phyloP scores from a whole-genome alignment of 1,140 invertebrate genomes.

The Calliopsis andreniformis region DNA sequence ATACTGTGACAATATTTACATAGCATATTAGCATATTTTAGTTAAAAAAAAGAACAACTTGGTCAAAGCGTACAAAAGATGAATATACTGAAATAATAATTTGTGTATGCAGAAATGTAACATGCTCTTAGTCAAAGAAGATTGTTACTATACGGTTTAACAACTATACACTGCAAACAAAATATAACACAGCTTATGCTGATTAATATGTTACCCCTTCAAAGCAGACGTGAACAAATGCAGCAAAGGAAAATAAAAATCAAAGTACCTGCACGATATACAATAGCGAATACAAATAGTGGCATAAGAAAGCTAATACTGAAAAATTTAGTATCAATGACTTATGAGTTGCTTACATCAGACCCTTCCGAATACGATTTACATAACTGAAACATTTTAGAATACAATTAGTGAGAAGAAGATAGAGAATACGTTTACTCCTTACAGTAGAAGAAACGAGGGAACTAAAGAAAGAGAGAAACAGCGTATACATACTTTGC shows the following conservation, averaged over 20 bases:
- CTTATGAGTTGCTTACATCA: constrained; percentile 80
- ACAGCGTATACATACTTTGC: constrained; percentile 82
- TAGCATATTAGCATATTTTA: background rate
- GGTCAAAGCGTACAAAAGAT: constrained; percentile 3
- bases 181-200: constrained; percentile 10
- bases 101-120: background rate
- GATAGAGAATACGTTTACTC: constrained; percentile 5
- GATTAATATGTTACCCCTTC: constrained; percentile 32
- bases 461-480: background rate
- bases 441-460: constrained; percentile 15
- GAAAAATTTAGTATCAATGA: constrained; percentile 60
- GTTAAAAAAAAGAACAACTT: constrained; percentile 18
- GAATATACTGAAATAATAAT: constrained; percentile 5
- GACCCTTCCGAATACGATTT: constrained; percentile 80
- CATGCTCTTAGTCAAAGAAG: constrained; percentile 14
- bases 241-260: constrained; percentile 59
- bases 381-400: constrained; percentile 80
- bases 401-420: constrained; percentile 66
- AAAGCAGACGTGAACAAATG: constrained; percentile 46
- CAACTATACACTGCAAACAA: background rate
- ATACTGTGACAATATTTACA: background rate
- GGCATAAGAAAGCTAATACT: constrained; percentile 65
- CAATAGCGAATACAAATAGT: constrained; percentile 64
- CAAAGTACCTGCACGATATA: constrained; percentile 68
- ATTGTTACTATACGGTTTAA: constrained; percentile 13